These are phyloP conservation scores for Daphoenositta chrysoptera DNA, from an alignment of 2,113 vertebrate species.

Conservation along the genomic window DNA sequence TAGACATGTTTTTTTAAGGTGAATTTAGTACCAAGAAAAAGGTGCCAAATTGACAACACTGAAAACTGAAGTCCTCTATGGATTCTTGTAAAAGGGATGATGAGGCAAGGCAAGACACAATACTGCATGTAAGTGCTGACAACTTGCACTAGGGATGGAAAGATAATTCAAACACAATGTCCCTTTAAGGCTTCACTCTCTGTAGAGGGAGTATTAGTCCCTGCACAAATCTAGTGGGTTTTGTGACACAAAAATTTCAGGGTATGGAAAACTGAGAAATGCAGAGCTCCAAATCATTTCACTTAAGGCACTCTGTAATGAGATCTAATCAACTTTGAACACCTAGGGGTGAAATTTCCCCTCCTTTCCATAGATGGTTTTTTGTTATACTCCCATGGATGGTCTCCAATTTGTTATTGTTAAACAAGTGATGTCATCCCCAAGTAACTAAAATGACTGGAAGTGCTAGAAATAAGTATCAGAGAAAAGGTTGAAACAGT, in stretches of 20 bases:
- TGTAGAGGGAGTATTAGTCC: background rate
- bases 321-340: constrained; percentile 14
- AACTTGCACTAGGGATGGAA: background rate
- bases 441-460: background rate
- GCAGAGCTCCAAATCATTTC: background rate
- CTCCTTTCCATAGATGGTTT: background rate
- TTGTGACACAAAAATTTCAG: constrained; percentile 18
- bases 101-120: background rate
- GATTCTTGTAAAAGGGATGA: background rate
- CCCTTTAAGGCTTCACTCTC: constrained; percentile 36
- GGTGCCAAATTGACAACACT: constrained; percentile 16
- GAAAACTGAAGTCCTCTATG: background rate
- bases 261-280: background rate
- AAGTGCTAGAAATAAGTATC: background rate
- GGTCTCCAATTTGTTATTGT: background rate
- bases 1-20: constrained; percentile 38
- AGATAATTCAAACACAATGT: constrained; percentile 42
- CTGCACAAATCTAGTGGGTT: background rate
- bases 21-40: constrained; percentile 50
- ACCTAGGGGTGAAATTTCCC: background rate
- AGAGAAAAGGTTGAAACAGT: background rate
- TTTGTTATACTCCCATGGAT: background rate
- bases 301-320: constrained; percentile 14
- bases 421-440: background rate
- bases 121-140: background rate